These are phyloP conservation scores for Andrena marginata DNA, from an alignment of 2,888 invertebrate genomes.

Conservation along the genomic window DNA sequence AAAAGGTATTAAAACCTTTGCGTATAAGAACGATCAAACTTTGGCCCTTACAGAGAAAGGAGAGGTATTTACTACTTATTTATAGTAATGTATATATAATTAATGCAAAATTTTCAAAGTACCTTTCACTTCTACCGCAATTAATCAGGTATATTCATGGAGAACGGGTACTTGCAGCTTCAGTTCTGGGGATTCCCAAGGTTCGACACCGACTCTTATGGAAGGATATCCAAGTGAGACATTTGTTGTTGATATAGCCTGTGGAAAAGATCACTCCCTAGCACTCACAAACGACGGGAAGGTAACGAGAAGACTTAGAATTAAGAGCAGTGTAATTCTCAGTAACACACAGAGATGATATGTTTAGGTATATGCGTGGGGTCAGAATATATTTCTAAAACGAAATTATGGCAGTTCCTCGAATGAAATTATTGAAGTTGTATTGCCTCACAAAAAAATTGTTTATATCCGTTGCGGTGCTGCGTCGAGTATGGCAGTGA, in stretches of 20 bases:
- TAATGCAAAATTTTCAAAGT: neutral
- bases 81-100: too few species aligned
- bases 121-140: neutral
- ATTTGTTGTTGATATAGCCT: slow-evolving; percentile 86
- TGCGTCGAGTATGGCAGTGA: slow-evolving; percentile 87
- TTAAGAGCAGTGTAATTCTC: slow-evolving; percentile 52
- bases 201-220: slow-evolving; percentile 85
- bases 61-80: too few species aligned
- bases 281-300: slow-evolving; percentile 87
- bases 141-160: slow-evolving; percentile 84
- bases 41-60: too few species aligned
- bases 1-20: too few species aligned
- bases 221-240: slow-evolving; percentile 85
- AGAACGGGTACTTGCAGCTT: too few species aligned
- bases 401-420: too few species aligned
- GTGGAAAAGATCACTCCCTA: slow-evolving; percentile 87
- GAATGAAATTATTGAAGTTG: neutral
- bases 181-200: slow-evolving; percentile 84
- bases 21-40: too few species aligned
- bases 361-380: slow-evolving; percentile 84
- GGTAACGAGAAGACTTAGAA: slow-evolving; percentile 78
- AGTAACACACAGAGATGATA: neutral
- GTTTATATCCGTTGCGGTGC: slow-evolving; percentile 87
- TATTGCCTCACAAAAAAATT: slow-evolving; percentile 84
- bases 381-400: too few species aligned